These are phyloP conservation scores for Apteryx mantelli DNA, from an alignment of 2,113 vertebrate species.

Conservation along the genomic window DNA sequence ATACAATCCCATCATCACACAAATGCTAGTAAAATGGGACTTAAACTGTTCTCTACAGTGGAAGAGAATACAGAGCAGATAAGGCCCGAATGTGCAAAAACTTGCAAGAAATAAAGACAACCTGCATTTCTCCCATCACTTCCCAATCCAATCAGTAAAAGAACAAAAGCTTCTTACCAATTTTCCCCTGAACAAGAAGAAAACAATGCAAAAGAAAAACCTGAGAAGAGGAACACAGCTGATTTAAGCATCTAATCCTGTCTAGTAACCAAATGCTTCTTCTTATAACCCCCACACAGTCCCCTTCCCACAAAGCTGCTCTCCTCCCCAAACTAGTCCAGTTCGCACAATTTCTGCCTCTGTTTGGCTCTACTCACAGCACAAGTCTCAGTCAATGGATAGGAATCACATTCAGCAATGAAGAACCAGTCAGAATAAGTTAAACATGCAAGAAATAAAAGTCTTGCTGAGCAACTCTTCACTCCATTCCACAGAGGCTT, in stretches of 20 bases:
- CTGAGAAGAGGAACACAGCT: neutral
- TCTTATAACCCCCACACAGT: neutral
- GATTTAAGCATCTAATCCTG: neutral
- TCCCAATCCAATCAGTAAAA: neutral
- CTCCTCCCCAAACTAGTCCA: neutral
- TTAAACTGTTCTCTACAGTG: neutral
- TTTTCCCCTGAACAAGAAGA: neutral
- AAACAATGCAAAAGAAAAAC: neutral
- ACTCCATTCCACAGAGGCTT: neutral
- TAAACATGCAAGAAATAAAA: neutral
- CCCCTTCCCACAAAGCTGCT: neutral
- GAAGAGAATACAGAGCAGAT: neutral
- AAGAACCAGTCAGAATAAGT: neutral
- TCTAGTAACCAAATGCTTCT: neutral
- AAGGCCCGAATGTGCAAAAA: neutral
- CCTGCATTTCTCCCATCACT: neutral
- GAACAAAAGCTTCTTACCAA: neutral
- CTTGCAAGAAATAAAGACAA: neutral
- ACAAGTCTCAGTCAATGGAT: neutral
- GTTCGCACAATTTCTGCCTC: neutral
- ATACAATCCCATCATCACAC: neutral
- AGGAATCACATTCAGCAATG: neutral
- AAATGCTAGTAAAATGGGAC: neutral
- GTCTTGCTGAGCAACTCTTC: neutral
- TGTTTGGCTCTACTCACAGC: neutral